Base-by-base conservation (phyloP, 2,888 invertebrate genomes). In the Eupithecia exiguata region DNA sequence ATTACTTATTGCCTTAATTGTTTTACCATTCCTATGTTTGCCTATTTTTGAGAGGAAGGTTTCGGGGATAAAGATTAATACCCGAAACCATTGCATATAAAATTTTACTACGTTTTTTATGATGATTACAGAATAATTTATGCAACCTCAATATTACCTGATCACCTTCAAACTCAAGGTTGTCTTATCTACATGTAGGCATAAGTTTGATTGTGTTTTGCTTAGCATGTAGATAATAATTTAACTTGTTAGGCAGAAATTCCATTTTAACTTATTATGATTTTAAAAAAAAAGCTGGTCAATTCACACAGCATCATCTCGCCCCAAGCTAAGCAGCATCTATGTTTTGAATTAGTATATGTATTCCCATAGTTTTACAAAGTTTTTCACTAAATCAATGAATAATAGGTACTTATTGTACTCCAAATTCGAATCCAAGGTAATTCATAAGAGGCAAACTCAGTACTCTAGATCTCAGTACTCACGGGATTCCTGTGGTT, bases 141-240 rank as follows among this genome's bases (percentile, higher is more conserved):
- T 16, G 21, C 53, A 53, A 21, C 53, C 35, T 62, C 7, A 62
- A 62, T 35, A 38, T 36, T 12, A 36, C 63, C 38, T 65, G 25
- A 30, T 62, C 21, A 69, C 81, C 83, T 84, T 81, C 71, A 80
- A 77, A 75, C 74, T 72, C 78, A 82, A 84, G 82, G 83, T 75
- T 73, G n/a, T 71, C 72, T 79, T 82, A 82, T 77, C 77, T 79
- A 70, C 53, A 40, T 25, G 21, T 69, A 65, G 36, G 18, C n/a
- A 36, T n/a, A 36, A 65, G 38, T 38, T 65, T 65, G n/a, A 21
- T 65, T 36, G 36, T 36, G 25, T 25, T 53, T 12, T 58, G 58
- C 25, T 58, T 58, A 58, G 58, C 58, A 14, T 58, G 12, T 58
- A 53, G 53, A 25, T 14, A 25, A 25, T 25, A 58, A 58, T 58